These are phyloP conservation scores for Arctia plantaginis DNA, from an alignment of 2,888 invertebrate genomes.

Conservation along the genomic window DNA sequence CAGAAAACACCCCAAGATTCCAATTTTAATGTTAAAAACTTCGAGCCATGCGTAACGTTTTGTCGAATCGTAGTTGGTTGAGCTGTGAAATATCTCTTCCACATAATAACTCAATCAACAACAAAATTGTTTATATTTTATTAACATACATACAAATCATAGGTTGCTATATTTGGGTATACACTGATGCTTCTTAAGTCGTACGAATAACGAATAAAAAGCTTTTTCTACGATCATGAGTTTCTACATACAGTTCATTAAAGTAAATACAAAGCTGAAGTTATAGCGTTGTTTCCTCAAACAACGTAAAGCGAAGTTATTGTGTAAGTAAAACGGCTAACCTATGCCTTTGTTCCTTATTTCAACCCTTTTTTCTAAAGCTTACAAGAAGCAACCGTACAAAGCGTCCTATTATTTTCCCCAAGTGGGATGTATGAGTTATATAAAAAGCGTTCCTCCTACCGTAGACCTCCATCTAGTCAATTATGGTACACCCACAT, in stretches of 20 bases:
- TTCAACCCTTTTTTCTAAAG: conserved; percentile 21
- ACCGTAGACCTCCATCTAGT: conserved; percentile 38
- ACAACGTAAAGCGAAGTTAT: conserved; percentile 23
- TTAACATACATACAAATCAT: neutral
- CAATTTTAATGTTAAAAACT: too few species aligned
- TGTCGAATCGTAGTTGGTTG: neutral
- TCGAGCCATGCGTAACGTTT: too few species aligned
- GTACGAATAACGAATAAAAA: neutral
- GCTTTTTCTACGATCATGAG: neutral
- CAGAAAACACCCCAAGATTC: too few species aligned
- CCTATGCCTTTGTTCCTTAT: conserved; percentile 24
- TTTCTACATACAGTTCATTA: conserved; percentile 16
- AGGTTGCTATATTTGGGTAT: neutral
- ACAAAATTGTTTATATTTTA: neutral
- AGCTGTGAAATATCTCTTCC: neutral
- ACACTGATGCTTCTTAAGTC: neutral
- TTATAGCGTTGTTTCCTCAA: conserved; percentile 38
- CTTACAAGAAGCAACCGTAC: conserved; percentile 26
- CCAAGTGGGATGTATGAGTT: conserved; percentile 29
- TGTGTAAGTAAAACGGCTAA: conserved; percentile 32
- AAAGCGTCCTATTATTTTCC: conserved; percentile 36
- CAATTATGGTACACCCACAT: conserved; percentile 55
- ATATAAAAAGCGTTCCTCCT: conserved; percentile 43
- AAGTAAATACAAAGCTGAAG: conserved; percentile 28
- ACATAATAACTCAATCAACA: too few species aligned